These are phyloP conservation scores for Cheilosia urbana DNA, from an alignment of 2,888 invertebrate species.

Conservation along the genomic window DNA sequence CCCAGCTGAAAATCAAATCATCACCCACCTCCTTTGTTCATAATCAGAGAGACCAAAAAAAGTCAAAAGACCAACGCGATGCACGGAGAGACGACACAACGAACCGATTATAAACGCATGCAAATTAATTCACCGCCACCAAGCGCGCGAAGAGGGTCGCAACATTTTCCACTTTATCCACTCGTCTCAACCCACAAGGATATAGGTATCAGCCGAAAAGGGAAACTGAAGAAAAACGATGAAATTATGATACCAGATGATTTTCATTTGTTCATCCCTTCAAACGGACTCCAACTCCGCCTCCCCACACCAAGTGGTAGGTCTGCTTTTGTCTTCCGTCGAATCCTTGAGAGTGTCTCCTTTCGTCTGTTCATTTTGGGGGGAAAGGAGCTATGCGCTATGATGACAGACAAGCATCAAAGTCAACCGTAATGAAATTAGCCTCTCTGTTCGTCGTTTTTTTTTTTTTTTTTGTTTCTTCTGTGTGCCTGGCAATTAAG, in stretches of 20 bases:
- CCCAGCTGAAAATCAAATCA: constrained; percentile 36
- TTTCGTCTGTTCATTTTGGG: constrained; percentile 59
- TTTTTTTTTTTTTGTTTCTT: constrained; percentile 44
- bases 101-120: constrained; percentile 68
- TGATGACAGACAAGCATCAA: constrained; percentile 58
- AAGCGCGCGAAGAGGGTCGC: constrained; percentile 48
- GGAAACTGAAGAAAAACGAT: constrained; percentile 35
- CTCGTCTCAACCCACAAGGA: constrained; percentile 41
- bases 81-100: constrained; percentile 11
- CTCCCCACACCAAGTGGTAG: background rate
- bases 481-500: constrained; percentile 73
- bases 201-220: constrained; percentile 3
- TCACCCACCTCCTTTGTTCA: background rate
- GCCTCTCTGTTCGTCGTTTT: constrained; percentile 37
- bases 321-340: constrained; percentile 60
- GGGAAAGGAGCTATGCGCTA: background rate
- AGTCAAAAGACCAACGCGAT: constrained; percentile 56
- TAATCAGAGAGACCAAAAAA: constrained; percentile 21
- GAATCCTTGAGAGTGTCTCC: constrained; percentile 64
- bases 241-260: constrained; percentile 73
- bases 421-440: constrained; percentile 76
- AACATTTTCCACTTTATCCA: constrained; percentile 46
- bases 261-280: constrained; percentile 62
- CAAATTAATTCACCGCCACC: constrained; percentile 68
- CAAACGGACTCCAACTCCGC: constrained; percentile 23